Evolutionary conservation across 2,113 vertebrate genomes (phyloP).

Genomic region (Silurus asotus): DNA sequence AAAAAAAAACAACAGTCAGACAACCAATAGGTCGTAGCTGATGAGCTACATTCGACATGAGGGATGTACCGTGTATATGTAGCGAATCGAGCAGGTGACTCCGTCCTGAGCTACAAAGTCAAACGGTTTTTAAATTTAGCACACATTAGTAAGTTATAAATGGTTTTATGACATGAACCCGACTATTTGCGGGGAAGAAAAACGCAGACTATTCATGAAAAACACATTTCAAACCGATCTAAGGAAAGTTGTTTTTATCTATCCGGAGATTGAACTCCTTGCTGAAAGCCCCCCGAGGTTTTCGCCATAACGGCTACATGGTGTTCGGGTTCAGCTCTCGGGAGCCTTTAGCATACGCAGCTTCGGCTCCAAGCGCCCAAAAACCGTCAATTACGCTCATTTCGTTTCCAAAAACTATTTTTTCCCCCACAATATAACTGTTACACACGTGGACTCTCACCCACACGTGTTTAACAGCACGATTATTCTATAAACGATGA

Average conservation of each 20-base stretch:
- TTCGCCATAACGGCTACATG: background rate
- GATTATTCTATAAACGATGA: background rate
- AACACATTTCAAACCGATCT: background rate
- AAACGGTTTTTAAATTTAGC: background rate
- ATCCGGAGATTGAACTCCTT: background rate
- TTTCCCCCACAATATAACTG: no score
- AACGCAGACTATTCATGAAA: background rate
- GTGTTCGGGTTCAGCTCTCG: background rate
- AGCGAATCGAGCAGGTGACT: slow-evolving; percentile 6
- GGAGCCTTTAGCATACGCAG: slow-evolving; percentile 20
- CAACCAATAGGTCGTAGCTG: background rate
- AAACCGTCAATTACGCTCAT: background rate
- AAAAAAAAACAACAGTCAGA: background rate
- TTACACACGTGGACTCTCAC: background rate
- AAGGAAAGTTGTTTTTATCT: background rate
- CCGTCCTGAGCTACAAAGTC: background rate
- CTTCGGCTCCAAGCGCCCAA: background rate
- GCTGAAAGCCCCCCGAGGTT: background rate
- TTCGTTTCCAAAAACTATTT: background rate
- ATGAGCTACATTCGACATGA: background rate
- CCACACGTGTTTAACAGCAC: background rate
- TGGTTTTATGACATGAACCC: no score
- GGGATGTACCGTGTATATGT: background rate
- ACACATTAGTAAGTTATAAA: background rate
- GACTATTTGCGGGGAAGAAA: background rate